These are phyloP conservation scores for Amphiura filiformis DNA, from an alignment of 35 echinoderm and acorn worm species.

Conservation along the genomic window DNA sequence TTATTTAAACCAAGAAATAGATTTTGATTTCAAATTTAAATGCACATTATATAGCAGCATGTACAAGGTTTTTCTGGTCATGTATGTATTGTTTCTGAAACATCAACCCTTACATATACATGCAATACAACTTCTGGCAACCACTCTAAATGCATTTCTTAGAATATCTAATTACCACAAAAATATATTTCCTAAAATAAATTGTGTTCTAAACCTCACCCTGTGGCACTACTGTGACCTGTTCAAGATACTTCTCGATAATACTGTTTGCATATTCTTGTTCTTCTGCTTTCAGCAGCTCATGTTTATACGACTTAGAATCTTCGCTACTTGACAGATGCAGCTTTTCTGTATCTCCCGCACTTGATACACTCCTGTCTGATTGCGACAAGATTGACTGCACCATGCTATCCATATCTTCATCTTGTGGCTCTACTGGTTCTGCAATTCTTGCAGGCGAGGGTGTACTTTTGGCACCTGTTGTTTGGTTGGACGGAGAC, in stretches of 20 bases:
- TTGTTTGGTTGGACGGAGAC: not conserved
- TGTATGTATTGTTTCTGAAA: too few species aligned
- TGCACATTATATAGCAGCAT: too few species aligned
- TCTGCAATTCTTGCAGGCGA: not conserved
- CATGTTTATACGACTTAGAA: constrained; percentile 15
- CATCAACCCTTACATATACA: too few species aligned
- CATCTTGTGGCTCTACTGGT: not conserved
- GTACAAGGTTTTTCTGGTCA: too few species aligned
- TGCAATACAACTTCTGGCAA: too few species aligned
- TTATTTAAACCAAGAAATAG: too few species aligned
- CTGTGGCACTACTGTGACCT: not conserved
- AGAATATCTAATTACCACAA: too few species aligned
- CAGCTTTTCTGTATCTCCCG: not conserved
- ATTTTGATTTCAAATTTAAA: too few species aligned
- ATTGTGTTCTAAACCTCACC: too few species aligned
- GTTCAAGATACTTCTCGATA: constrained; percentile 32
- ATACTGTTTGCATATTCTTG: constrained; percentile 42
- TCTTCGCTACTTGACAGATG: not conserved
- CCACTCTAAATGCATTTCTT: too few species aligned
- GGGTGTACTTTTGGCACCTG: not conserved
- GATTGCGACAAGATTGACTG: not conserved
- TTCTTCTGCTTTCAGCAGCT: constrained; percentile 9
- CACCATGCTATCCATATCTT: not conserved
- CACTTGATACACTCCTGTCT: not conserved
- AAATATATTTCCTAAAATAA: too few species aligned